Evolutionary conservation across 92 coral and sea anemone species (phyloP).

Genomic region (Siderastrea siderea): DNA sequence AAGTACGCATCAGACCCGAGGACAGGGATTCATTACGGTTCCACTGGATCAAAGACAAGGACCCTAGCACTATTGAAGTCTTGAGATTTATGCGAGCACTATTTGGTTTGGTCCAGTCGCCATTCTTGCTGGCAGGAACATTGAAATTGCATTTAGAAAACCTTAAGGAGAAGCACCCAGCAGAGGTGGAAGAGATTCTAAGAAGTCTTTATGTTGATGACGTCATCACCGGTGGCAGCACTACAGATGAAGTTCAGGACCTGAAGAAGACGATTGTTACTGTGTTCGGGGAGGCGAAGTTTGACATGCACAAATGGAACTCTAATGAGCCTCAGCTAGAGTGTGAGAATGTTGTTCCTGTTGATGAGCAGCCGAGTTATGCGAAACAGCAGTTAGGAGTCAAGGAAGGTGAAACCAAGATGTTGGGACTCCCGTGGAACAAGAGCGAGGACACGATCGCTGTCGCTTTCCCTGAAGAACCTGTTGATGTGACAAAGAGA

Average conservation of each 20-base stretch:
- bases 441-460: constrained; percentile 50
- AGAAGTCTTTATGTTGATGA: constrained; percentile 75
- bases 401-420: constrained; percentile 55
- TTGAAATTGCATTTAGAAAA: constrained; percentile 31
- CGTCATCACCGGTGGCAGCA: constrained; percentile 62
- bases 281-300: constrained; percentile 66
- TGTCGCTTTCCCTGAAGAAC: constrained; percentile 40
- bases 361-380: constrained; percentile 53
- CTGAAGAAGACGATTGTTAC: constrained; percentile 59
- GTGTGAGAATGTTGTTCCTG: constrained; percentile 30
- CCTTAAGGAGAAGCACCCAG: constrained; percentile 38
- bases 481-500: constrained; percentile 42
- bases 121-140: constrained; percentile 56
- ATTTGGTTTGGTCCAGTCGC: constrained; percentile 63
- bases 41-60: too few species aligned
- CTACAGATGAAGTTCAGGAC: constrained; percentile 45
- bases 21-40: background rate
- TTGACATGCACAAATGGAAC: constrained; percentile 76
- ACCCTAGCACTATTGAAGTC: constrained; percentile 11
- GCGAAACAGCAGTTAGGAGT: constrained; percentile 76
- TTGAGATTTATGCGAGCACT: constrained; percentile 62
- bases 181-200: constrained; percentile 59
- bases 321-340: constrained; percentile 75
- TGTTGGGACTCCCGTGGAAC: constrained; percentile 61
- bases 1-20: too few species aligned